Base-by-base conservation (phyloP, 2,113 vertebrate species). In the Setophaga petechia region DNA sequence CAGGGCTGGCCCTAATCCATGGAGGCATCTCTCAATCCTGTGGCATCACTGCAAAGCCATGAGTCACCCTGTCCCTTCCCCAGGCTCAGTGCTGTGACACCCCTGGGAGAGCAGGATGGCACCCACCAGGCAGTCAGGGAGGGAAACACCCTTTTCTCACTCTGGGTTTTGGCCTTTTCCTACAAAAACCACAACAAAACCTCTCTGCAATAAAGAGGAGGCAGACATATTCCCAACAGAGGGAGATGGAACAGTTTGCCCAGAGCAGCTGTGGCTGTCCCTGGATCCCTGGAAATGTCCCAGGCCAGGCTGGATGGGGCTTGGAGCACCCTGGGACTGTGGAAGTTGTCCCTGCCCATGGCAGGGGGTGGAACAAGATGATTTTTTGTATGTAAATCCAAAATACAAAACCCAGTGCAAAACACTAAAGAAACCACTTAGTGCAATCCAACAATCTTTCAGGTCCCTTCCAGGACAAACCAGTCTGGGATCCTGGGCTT, bases 231-330 rank as follows among this genome's bases (percentile, higher is more conserved):
- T 55, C 30, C 49, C 4, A 30, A 25, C 23, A 54, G n/a, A 35
- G 62, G 47, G 77, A 66, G 52, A 27, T 23, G 35, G 41, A 44
- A 43, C 31, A 27, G 35, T 1, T 1, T 90, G 30, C 14, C 47
- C 72, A 49, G 55, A 19, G 57, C 1, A 49, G 35, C 41, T 55
- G 21, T 31, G 55, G 30, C 22, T 69, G 55, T 5, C 20, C 20
- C 54, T 37, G 35, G 11, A 47, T 35, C 30, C 18, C 55, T 69
- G 58, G 58, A 2, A 72, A 4, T 22, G 46, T 2, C 0, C 71
- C 11, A 69, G 24, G 16, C 11, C 39, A 55, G n/a, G 8, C 0
- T 62, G 71, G 47, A 76, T 0, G 0, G 25, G 35, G 41, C 4
- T 55, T 43, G 55, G 79, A 62, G 15, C 72, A 84, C 0, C 17